Conservation (phyloP, 1,140 invertebrate species). For the Sinella curviseta region DNA sequence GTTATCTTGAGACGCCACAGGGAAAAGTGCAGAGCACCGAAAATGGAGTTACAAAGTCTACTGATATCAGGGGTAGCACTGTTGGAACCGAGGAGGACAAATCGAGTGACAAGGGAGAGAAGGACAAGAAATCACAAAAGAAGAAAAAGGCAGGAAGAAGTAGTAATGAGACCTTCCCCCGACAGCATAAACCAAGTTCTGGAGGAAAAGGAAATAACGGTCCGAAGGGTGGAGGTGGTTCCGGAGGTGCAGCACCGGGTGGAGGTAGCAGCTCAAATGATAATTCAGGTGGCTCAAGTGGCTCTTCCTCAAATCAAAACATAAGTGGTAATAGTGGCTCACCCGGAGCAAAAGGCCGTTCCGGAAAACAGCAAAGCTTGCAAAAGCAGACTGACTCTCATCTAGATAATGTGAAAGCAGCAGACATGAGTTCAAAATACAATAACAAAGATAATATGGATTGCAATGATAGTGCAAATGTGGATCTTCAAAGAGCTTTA, state of each 20-base stretch:
- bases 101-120: neutral
- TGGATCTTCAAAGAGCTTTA: neutral
- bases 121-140: constrained; percentile 15
- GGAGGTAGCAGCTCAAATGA: neutral
- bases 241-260: neutral
- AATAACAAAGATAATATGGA: neutral
- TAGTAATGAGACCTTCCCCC: neutral
- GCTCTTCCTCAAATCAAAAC: neutral
- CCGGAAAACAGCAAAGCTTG: neutral
- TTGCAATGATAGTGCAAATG: neutral
- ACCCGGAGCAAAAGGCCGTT: neutral
- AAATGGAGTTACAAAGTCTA: neutral
- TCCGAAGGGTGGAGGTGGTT: neutral
- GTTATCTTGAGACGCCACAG: neutral
- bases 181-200: constrained; percentile 14
- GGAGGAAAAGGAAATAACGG: constrained; percentile 20
- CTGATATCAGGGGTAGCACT: constrained; percentile 19
- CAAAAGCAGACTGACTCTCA: neutral
- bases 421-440: neutral
- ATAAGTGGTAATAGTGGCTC: neutral
- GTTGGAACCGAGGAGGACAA: constrained; percentile 19
- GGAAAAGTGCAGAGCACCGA: neutral
- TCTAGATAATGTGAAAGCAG: neutral
- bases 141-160: constrained; percentile 8
- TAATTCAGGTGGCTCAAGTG: neutral